A percentile compares a stretch with the other conserved stretches of the same genome.
Evolutionary conservation across 2,888 invertebrate species (phyloP).

Genomic region (Tenthredo scrophulariae): DNA sequence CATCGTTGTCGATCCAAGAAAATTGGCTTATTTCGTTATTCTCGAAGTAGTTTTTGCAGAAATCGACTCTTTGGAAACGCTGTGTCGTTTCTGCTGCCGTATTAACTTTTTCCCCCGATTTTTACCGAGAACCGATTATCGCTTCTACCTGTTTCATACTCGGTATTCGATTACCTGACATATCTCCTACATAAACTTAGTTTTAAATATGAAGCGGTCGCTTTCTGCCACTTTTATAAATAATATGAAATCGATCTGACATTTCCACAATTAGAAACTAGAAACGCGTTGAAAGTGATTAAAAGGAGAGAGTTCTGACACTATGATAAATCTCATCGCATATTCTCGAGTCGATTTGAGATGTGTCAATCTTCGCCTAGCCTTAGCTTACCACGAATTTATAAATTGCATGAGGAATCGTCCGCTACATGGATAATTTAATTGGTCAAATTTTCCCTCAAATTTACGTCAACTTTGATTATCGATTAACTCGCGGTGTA

Average conservation of each 20-base stretch:
- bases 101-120: background rate
- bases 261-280: background rate
- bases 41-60: background rate
- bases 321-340: background rate
- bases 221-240: background rate
- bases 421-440: too few relatives aligned
- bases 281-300: background rate
- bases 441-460: too few relatives aligned
- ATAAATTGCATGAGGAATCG: too few relatives aligned
- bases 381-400: too few relatives aligned
- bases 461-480: too few relatives aligned
- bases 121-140: background rate
- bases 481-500: too few relatives aligned
- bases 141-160: background rate
- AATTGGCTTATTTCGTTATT: background rate
- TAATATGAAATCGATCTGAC: background rate
- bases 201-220: background rate
- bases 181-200: background rate
- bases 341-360: background rate
- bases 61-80: background rate
- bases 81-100: background rate
- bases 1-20: constrained; percentile 1
- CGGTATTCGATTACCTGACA: background rate
- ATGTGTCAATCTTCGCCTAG: too few relatives aligned
- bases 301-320: background rate